These are phyloP conservation scores for Micrasema minimum DNA, from an alignment of 1,140 invertebrate genomes.

Conservation along the genomic window DNA sequence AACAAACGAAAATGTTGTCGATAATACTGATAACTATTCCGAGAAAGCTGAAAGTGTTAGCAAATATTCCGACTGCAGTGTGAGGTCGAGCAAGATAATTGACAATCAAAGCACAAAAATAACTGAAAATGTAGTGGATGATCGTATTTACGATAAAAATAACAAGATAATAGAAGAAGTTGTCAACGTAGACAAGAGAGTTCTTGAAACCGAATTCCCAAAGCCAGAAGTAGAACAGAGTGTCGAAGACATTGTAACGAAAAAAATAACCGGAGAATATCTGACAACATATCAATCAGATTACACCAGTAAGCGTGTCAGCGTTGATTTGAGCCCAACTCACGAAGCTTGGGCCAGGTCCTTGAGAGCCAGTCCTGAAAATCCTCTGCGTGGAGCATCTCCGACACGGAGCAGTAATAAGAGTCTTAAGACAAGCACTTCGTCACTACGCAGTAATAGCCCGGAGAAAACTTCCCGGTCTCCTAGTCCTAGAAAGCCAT, in stretches of 20 bases:
- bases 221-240: slow-evolving; percentile 23
- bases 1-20: slow-evolving; percentile 19
- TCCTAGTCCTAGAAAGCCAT: slow-evolving; percentile 49
- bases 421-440: slow-evolving; percentile 59
- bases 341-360: slow-evolving; percentile 78
- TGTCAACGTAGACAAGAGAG: slow-evolving; percentile 35
- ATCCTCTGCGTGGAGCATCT: slow-evolving; percentile 63
- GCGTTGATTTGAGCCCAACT: slow-evolving; percentile 72
- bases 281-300: slow-evolving; percentile 71
- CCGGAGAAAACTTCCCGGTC: slow-evolving; percentile 63
- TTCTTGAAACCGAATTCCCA: slow-evolving; percentile 40
- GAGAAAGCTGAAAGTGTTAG: slow-evolving; percentile 10
- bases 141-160: slow-evolving; percentile 1
- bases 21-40: slow-evolving; percentile 12
- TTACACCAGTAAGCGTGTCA: slow-evolving; percentile 69
- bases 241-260: slow-evolving; percentile 51
- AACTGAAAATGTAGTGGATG: slow-evolving; percentile 6
- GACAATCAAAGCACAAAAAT: slow-evolving; percentile 11
- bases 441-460: slow-evolving; percentile 67
- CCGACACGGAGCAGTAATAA: slow-evolving; percentile 63
- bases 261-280: slow-evolving; percentile 59
- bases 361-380: slow-evolving; percentile 71
- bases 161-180: slow-evolving; percentile 28
- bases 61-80: slow-evolving; percentile 5
- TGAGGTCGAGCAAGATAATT: slow-evolving; percentile 5